Percentiles rank a stretch among this genome's conserved stretches.
Conservation (phyloP, 2,888 invertebrate species). For the Argyresthia albistria region DNA sequence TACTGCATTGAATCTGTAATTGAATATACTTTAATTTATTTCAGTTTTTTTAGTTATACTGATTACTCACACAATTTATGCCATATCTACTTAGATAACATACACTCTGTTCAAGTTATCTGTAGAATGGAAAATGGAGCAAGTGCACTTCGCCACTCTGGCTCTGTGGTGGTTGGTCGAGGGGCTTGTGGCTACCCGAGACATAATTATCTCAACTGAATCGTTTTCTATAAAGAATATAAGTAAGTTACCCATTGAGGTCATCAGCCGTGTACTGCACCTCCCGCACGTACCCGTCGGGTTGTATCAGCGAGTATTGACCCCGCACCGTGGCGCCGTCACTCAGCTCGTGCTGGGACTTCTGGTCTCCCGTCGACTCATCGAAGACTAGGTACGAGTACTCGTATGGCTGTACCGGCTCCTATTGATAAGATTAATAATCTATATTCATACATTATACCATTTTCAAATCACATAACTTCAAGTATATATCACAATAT, state of each 20-base stretch:
- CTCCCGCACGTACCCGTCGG: slow-evolving; percentile 65
- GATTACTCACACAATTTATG: too few relatives aligned
- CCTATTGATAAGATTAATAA: slow-evolving; percentile 22
- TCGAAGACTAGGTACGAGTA: slow-evolving; percentile 70
- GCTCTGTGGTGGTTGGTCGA: too few relatives aligned
- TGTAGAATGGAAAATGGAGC: too few relatives aligned
- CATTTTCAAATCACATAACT: too few relatives aligned
- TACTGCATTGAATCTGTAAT: slow-evolving; percentile 50
- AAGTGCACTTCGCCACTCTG: too few relatives aligned
- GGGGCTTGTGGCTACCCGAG: too few relatives aligned
- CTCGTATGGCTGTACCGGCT: slow-evolving; percentile 32
- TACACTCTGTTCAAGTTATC: too few relatives aligned
- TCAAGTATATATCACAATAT: too few relatives aligned
- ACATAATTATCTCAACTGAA: neutral
- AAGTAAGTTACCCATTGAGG: slow-evolving; percentile 47
- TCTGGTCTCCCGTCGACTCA: slow-evolving; percentile 67
- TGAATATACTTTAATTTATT: too few relatives aligned
- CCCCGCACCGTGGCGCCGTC: slow-evolving; percentile 68
- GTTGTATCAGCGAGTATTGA: slow-evolving; percentile 65
- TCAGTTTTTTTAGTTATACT: too few relatives aligned
- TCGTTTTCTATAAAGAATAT: neutral
- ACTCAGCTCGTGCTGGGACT: slow-evolving; percentile 63
- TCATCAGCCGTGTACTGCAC: slow-evolving; percentile 70
- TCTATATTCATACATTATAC: too few relatives aligned
- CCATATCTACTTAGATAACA: too few relatives aligned